Base-by-base conservation (phyloP, 2,797 vertebrate genomes). In the Zenarchopterus dispar region DNA sequence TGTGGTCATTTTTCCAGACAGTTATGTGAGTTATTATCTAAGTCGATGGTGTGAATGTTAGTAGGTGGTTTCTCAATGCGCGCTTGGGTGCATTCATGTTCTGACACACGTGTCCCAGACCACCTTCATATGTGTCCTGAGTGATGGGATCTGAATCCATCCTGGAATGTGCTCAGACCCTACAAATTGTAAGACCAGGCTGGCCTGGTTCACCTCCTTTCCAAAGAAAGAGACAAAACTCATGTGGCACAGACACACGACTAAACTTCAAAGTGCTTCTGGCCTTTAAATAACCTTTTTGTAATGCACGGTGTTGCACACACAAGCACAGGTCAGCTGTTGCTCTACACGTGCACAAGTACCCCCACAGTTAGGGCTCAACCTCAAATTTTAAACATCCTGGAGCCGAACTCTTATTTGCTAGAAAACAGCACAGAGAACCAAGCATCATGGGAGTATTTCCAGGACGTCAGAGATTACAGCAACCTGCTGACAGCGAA, bases 251-350 rank as follows among this genome's bases (percentile, higher is more conserved):
- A 57, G 42, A 68, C 68, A 64, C 16, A 0, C 56, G 60, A 62
- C 31, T 13, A 65, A 69, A 66, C 81, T 73, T 83, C 65, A 82
- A 74, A 81, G 66, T 4, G 1, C 66, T 46, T n/a, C 68, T 79
- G 80, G 69, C 84, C 77, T 88, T 80, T 83, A 53, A 73, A 70
- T 84, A 84, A 85, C 81, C 85, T 85, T 82, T 86, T 52, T 53
- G 54, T 62, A 73, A 75, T 74, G 60, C 56, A 74, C 62, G 53
- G 67, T 67, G 54, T 76, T 57, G 65, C 45, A 77, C 19, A 51
- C 61, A 66, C 18, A 54, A 51, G 36, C 1, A 26, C 8, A 48
- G 11, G 22, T 18, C 48, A 36, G 52, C 19, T 13, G 51, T 71
- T 44, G n/a, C 62, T 74, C 41, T 48, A 47, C 55, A 47, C 2